Conservation (phyloP, 2,797 vertebrate genomes). For the Gymnoscopelus microlampas region DNA sequence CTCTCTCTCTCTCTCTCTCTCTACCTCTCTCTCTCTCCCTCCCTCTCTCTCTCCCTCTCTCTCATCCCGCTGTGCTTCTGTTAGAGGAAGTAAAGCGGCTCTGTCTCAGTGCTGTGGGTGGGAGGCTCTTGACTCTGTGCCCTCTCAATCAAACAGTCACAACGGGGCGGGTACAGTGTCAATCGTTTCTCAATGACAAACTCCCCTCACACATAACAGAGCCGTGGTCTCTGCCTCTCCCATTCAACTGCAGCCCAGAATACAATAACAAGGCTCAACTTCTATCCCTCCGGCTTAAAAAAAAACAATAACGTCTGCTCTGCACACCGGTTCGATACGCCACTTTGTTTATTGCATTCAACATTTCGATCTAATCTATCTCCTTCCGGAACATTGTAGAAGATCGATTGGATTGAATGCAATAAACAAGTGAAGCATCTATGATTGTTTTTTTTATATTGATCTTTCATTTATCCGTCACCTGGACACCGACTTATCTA, state of each 20-base stretch:
- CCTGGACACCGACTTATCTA: too few species aligned
- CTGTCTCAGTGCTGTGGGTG: too few species aligned
- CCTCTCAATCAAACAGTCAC: conserved; percentile 30
- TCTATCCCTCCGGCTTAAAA: too few species aligned
- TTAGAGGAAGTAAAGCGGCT: conserved; percentile 1
- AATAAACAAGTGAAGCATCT: too few species aligned
- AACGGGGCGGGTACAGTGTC: conserved; percentile 23
- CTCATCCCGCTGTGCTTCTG: background rate
- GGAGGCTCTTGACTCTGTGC: background rate
- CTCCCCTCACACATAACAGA: conserved; percentile 2
- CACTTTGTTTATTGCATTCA: too few species aligned
- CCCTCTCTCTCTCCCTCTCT: background rate
- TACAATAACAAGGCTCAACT: conserved; percentile 7
- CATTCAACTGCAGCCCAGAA: conserved; percentile 21
- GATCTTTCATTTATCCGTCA: too few species aligned
- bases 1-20: background rate
- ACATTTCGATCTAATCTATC: too few species aligned
- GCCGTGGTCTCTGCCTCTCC: background rate
- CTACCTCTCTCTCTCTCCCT: background rate
- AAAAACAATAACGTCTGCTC: too few species aligned
- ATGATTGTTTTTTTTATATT: too few species aligned
- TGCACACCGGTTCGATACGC: too few species aligned
- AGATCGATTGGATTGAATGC: too few species aligned
- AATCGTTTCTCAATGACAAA: conserved; percentile 33
- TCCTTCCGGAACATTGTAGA: too few species aligned